Percentiles rank a stretch among this genome's conserved stretches.
Conservation (phyloP, 2,888 invertebrate genomes). For the Acleris holmiana region DNA sequence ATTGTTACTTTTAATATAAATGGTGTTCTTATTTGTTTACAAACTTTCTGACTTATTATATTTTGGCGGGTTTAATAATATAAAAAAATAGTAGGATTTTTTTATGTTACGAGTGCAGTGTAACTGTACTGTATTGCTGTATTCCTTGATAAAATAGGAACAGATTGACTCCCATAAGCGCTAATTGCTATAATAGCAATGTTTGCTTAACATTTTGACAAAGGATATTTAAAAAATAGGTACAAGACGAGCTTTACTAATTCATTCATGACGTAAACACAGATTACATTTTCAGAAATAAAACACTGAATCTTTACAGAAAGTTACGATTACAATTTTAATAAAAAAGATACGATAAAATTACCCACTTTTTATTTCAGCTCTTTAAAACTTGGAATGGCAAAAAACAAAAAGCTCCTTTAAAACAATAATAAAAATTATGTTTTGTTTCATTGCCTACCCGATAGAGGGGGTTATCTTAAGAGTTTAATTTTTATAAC, state of each 20-base stretch:
- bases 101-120: too few relatives aligned
- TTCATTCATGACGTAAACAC: not conserved
- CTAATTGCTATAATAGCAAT: too few relatives aligned
- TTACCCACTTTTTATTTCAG: constrained; percentile 60
- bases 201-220: too few relatives aligned
- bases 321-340: constrained; percentile 23
- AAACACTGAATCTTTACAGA: constrained; percentile 9
- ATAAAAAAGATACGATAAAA: constrained; percentile 44
- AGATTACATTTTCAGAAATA: not conserved
- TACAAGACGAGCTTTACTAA: too few relatives aligned
- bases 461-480: constrained; percentile 67
- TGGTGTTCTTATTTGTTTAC: constrained; percentile 8
- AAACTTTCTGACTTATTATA: not conserved
- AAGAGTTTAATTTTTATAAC: constrained; percentile 80
- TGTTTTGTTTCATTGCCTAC: constrained; percentile 55
- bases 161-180: too few relatives aligned
- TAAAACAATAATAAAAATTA: constrained; percentile 76
- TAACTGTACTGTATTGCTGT: too few relatives aligned
- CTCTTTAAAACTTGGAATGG: constrained; percentile 68
- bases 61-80: too few relatives aligned
- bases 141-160: too few relatives aligned
- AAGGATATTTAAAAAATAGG: too few relatives aligned
- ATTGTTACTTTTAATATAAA: constrained; percentile 30
- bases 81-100: too few relatives aligned
- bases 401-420: constrained; percentile 69